Percentiles rank a stretch among this genome's conserved stretches.
phyloP scores from a whole-genome alignment of 2,113 vertebrate species.

The Prionailurus bengalensis region DNA sequence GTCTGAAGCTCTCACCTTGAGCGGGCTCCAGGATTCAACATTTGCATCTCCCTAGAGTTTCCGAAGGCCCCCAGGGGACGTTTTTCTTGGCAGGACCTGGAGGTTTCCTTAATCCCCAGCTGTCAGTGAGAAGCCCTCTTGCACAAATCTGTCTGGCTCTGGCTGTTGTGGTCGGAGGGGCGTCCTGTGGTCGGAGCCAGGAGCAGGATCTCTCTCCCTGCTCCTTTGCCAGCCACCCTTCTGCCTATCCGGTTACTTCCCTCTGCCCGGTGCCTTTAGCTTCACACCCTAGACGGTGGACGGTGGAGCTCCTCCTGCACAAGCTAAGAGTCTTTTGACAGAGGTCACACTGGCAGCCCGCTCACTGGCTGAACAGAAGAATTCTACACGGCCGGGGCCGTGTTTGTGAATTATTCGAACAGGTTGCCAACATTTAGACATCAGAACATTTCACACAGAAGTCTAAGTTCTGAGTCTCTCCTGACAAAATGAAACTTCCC shows the following conservation, averaged over 20 bases:
- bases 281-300: neutral
- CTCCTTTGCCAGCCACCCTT: neutral
- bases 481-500: neutral
- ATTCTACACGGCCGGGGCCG: neutral
- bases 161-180: neutral
- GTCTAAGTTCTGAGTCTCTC: neutral
- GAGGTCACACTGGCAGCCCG: neutral
- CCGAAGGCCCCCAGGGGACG: neutral
- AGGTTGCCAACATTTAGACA: neutral
- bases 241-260: neutral
- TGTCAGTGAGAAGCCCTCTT: neutral
- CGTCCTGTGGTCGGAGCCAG: neutral
- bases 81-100: neutral
- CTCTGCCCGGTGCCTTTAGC: neutral
- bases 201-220: neutral
- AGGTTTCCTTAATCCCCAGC: neutral
- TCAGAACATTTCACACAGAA: neutral
- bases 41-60: neutral
- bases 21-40: neutral
- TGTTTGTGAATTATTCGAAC: neutral
- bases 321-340: neutral
- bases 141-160: neutral
- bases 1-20: neutral
- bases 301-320: neutral
- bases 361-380: neutral